phyloP scores from a whole-genome alignment of 2,113 vertebrate genomes.

The Malurus cyaneus region DNA sequence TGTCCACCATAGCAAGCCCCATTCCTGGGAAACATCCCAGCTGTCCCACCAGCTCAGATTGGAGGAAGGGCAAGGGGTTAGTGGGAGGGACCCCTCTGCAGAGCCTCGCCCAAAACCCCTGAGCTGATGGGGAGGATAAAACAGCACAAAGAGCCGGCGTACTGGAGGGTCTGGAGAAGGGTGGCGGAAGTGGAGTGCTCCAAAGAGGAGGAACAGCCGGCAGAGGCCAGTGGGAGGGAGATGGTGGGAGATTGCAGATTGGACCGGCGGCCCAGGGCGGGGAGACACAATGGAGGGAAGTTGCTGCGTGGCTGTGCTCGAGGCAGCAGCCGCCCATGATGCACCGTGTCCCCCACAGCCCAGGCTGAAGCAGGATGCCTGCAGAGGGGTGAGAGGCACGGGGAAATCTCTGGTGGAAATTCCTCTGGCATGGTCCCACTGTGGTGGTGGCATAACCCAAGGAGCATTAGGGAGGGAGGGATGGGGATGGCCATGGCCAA shows the following conservation, averaged over 20 bases:
- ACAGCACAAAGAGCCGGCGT: background rate
- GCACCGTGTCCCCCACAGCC: background rate
- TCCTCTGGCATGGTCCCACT: fast-evolving
- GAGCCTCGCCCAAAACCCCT: background rate
- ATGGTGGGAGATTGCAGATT: constrained; percentile 23
- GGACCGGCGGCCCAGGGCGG: background rate
- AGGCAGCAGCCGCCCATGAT: background rate
- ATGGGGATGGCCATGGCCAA: background rate
- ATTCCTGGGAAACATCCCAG: constrained; percentile 44
- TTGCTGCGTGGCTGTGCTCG: background rate
- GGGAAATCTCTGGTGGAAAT: background rate
- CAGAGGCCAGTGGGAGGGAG: background rate
- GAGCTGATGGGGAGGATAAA: background rate
- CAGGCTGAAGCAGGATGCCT: fast-evolving
- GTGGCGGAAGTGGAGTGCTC: background rate
- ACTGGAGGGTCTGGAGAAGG: background rate
- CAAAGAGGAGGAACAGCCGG: constrained; percentile 44
- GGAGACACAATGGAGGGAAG: constrained; percentile 58
- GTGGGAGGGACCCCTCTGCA: constrained; percentile 30
- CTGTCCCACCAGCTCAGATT: constrained; percentile 15
- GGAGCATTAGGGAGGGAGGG: background rate
- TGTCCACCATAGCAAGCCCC: background rate
- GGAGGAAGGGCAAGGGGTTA: background rate
- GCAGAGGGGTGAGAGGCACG: fast-evolving
- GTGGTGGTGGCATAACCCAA: fast-evolving